Evolutionary conservation across 1,140 invertebrate species (phyloP).

Genomic region (Melanaphis sacchari): DNA sequence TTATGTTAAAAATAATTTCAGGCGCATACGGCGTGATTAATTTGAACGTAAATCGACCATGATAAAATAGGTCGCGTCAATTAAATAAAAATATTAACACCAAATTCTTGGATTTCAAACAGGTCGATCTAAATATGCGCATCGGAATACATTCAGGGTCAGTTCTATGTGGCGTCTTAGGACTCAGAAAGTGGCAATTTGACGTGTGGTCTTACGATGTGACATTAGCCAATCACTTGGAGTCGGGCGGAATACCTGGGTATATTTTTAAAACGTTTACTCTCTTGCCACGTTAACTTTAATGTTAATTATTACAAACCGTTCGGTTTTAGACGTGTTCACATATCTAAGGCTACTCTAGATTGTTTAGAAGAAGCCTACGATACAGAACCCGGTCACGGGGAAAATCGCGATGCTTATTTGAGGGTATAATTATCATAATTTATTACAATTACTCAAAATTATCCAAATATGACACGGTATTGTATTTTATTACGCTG

Average conservation of each 20-base stretch:
- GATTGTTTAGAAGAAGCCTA: constrained; percentile 86
- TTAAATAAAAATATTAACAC: neutral
- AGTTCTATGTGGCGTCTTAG: constrained; percentile 92
- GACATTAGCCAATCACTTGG: constrained; percentile 96
- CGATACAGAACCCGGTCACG: constrained; percentile 91
- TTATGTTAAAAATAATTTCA: neutral
- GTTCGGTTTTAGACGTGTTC: constrained; percentile 77
- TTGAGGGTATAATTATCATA: constrained; percentile 68
- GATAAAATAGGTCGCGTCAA: neutral
- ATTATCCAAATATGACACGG: neutral
- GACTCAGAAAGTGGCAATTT: constrained; percentile 95
- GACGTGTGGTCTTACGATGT: constrained; percentile 99
- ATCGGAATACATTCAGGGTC: constrained; percentile 95
- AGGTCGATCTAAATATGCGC: constrained; percentile 93
- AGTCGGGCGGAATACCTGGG: constrained; percentile 92
- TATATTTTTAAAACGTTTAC: constrained; percentile 39
- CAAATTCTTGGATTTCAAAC: constrained; percentile 60
- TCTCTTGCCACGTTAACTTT: neutral
- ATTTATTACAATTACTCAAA: neutral
- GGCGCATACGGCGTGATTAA: neutral
- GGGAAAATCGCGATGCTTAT: constrained; percentile 83
- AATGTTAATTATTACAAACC: neutral
- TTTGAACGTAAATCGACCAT: neutral
- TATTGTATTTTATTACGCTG: neutral
- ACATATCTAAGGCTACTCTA: constrained; percentile 87